Conservation (phyloP, 2,113 vertebrate genomes). For the Pseudorasbora parva region DNA sequence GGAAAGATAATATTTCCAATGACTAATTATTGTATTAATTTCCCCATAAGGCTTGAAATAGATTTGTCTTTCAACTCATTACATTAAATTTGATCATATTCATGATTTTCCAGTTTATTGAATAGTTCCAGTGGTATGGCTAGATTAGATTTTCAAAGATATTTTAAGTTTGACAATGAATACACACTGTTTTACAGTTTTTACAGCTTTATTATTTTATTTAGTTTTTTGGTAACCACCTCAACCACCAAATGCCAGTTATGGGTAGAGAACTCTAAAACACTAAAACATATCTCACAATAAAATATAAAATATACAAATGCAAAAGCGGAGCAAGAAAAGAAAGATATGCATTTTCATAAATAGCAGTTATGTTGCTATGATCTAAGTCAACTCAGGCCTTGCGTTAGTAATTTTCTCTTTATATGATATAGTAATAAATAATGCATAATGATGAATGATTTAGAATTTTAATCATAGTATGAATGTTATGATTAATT, state of each 20-base stretch:
- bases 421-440: not conserved
- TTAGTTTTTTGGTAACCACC: too few species aligned
- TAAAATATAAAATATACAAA: not conserved
- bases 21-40: not conserved
- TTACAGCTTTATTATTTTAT: not conserved
- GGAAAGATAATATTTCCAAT: slow-evolving; percentile 21
- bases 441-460: too few species aligned
- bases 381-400: not conserved
- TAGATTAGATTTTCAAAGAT: not conserved
- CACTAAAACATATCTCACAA: not conserved
- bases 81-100: not conserved
- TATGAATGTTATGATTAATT: not conserved
- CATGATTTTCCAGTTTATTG: not conserved
- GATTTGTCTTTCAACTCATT: not conserved
- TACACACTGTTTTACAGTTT: not conserved
- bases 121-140: not conserved
- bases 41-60: slow-evolving; percentile 6
- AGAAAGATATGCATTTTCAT: not conserved
- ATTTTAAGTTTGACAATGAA: not conserved
- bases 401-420: not conserved
- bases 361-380: not conserved
- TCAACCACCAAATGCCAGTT: too few species aligned
- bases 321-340: not conserved
- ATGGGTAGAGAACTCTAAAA: too few species aligned
- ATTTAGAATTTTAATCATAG: too few species aligned